These are phyloP conservation scores for Lepidochitona cinerea DNA, from an alignment of 2,888 invertebrate genomes.

Conservation along the genomic window DNA sequence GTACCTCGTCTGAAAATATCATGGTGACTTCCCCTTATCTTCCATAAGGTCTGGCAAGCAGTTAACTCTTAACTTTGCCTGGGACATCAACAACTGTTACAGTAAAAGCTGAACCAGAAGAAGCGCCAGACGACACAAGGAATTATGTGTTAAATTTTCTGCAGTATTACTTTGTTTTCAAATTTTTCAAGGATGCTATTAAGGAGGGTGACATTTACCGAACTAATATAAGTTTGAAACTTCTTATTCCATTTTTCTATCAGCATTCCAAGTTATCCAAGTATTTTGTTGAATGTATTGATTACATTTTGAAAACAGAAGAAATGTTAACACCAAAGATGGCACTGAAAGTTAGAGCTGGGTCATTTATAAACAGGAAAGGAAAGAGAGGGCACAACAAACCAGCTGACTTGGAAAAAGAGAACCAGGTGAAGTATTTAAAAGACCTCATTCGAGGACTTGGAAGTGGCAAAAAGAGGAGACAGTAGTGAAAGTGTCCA, in stretches of 20 bases:
- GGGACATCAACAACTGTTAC: too few relatives aligned
- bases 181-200: constrained; percentile 9
- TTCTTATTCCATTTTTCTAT: constrained; percentile 15
- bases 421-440: too few relatives aligned
- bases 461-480: too few relatives aligned
- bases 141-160: constrained; percentile 11
- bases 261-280: constrained; percentile 17
- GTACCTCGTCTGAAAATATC: too few relatives aligned
- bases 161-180: constrained; percentile 5
- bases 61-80: too few relatives aligned
- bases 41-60: too few relatives aligned
- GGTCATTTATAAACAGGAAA: neutral
- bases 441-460: too few relatives aligned
- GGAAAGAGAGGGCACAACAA: too few relatives aligned
- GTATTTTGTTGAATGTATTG: constrained; percentile 22
- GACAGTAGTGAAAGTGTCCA: too few relatives aligned
- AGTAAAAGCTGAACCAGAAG: too few relatives aligned
- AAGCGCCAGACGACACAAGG: constrained; percentile 11
- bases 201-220: constrained; percentile 14
- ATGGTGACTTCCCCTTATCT: too few relatives aligned
- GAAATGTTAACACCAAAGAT: constrained; percentile 13
- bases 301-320: constrained; percentile 21
- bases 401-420: too few relatives aligned
- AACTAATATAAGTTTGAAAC: constrained; percentile 13
- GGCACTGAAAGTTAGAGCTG: constrained; percentile 17